A percentile compares a stretch with the other conserved stretches of the same genome.
Evolutionary conservation across 2,113 vertebrate species (phyloP).

Genomic region (Gallinago undulata): DNA sequence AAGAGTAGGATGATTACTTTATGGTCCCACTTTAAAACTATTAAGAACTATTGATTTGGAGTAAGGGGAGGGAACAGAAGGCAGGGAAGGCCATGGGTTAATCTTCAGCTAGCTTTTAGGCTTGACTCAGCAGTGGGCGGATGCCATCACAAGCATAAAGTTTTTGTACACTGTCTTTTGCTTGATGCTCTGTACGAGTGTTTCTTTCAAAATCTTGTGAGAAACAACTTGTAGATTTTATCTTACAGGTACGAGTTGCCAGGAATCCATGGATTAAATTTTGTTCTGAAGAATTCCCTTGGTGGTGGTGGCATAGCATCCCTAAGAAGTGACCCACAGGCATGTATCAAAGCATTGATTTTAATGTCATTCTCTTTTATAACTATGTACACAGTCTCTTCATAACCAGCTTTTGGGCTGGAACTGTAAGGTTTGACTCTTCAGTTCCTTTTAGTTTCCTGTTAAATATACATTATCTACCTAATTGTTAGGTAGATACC

Average conservation of each 20-base stretch:
- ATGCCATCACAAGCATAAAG: background rate
- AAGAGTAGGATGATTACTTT: background rate
- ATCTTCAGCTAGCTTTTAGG: background rate
- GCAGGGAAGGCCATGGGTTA: background rate
- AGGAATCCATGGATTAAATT: constrained; percentile 84
- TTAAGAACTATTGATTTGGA: background rate
- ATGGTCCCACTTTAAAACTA: background rate
- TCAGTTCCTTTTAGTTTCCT: background rate
- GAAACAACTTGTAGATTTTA: background rate
- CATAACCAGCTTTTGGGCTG: background rate
- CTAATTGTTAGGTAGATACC: background rate
- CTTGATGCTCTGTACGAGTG: background rate
- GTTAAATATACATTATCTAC: background rate
- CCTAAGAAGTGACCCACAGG: constrained; percentile 87
- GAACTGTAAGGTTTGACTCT: background rate
- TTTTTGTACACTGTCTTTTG: background rate
- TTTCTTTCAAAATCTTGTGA: background rate
- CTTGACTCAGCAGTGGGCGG: background rate
- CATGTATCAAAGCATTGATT: constrained; percentile 40
- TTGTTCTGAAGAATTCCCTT: constrained; percentile 83
- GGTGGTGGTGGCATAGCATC: constrained; percentile 85
- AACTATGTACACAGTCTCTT: background rate
- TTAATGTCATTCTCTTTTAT: background rate
- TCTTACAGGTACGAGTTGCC: constrained; percentile 83
- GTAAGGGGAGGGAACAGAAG: background rate